These are phyloP conservation scores for Cardinalis cardinalis DNA, from an alignment of 2,113 vertebrate genomes.

Conservation along the genomic window DNA sequence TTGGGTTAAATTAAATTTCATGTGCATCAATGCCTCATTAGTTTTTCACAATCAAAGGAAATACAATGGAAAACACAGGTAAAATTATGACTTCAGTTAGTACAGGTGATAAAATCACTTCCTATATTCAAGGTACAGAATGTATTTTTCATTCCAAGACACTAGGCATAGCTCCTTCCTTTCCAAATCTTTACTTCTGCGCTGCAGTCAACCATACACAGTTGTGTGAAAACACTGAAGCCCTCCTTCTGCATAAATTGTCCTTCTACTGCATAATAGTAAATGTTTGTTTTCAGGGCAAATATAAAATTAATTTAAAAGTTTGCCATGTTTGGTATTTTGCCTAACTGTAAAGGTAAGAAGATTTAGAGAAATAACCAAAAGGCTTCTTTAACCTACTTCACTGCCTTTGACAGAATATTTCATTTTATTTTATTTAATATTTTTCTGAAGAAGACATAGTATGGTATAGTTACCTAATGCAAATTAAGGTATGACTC, in stretches of 20 bases:
- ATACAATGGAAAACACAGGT: not conserved
- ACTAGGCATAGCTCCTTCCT: not conserved
- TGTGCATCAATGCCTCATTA: not conserved
- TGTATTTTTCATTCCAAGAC: not conserved
- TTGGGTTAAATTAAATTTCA: not conserved
- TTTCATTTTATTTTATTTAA: not conserved
- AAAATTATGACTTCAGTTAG: slow-evolving; percentile 1
- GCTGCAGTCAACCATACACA: slow-evolving; percentile 23
- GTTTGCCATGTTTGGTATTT: slow-evolving; percentile 13
- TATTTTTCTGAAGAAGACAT: not conserved
- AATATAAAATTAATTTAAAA: not conserved
- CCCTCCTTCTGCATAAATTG: slow-evolving; percentile 3
- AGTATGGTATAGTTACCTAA: not conserved
- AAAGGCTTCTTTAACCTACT: not conserved
- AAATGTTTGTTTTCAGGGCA: not conserved
- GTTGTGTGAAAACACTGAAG: slow-evolving; percentile 25
- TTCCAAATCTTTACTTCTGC: slow-evolving; percentile 37
- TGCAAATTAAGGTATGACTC: not conserved
- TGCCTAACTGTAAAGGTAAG: not conserved
- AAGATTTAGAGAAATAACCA: not conserved
- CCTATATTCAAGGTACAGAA: not conserved
- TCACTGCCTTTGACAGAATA: not conserved
- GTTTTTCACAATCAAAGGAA: not conserved
- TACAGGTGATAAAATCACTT: slow-evolving; percentile 45
- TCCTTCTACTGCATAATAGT: not conserved